These are phyloP conservation scores for Chydorus sphaericus DNA, from an alignment of 2,888 invertebrate species.

Conservation along the genomic window DNA sequence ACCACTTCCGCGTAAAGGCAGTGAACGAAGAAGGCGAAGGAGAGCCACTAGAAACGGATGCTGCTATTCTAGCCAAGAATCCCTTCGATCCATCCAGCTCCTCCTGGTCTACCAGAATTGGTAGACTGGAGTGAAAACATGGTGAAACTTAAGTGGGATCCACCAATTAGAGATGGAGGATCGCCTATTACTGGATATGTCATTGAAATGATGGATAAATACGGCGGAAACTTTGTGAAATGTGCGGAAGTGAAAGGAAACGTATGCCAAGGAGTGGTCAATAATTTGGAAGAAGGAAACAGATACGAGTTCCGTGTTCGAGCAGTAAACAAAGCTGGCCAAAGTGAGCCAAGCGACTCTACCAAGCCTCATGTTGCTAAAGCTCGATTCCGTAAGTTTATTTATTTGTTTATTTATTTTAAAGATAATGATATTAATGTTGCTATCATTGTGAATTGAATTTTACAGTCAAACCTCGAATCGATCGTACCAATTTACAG, in stretches of 20 bases:
- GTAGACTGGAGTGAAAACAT: conserved; percentile 82
- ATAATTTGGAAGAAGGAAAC: conserved; percentile 79
- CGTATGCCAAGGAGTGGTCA: conserved; percentile 70
- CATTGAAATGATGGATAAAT: conserved; percentile 83
- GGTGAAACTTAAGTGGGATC: conserved; percentile 80
- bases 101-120: conserved; percentile 80
- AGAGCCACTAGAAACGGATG: conserved; percentile 81
- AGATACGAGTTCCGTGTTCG: conserved; percentile 88
- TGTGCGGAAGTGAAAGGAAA: conserved; percentile 72
- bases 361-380: conserved; percentile 85
- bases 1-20: conserved; percentile 95
- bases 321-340: conserved; percentile 92
- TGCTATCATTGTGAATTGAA: no score
- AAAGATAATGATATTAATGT: not conserved
- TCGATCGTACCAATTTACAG: conserved; percentile 78
- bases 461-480: conserved; percentile 73
- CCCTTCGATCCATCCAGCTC: conserved; percentile 79
- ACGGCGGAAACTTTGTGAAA: conserved; percentile 63
- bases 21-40: conserved; percentile 94
- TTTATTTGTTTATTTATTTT: not conserved
- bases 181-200: conserved; percentile 87
- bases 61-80: conserved; percentile 85
- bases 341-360: conserved; percentile 78
- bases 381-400: conserved; percentile 63
- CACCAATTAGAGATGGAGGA: conserved; percentile 75